Evolutionary conservation across 2,113 vertebrate species (phyloP), one percentile per base, ranked within the genome.

Genomic region (Neopipo cinnamomea): DNA sequence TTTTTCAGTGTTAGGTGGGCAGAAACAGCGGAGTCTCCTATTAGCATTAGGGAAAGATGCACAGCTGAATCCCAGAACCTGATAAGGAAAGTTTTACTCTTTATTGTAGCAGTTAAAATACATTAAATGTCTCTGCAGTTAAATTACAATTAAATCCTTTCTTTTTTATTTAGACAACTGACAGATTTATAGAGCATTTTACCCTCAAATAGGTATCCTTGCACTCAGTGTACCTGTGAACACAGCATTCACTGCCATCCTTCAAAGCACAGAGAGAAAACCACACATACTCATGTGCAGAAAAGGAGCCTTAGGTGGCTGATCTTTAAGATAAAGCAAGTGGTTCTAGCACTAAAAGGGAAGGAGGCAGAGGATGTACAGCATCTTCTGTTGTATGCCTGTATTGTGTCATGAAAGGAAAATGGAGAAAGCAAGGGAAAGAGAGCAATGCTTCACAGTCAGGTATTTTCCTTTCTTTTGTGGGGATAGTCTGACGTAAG

Each of bases 1-100:
- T 96, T 96, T 96, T 96, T 96, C 96, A 96, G 91, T 66, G 91
- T 96, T 96, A 96, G 91, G 80, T 93, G 83, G 81, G 80, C 77
- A 89, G 92, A 84, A 92, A 78, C 47, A 86, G 68, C 82, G 85
- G 25, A 88, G 25, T 80, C 7, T 93, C 37, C 80, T 76, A 93
- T 93, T 93, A 94, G 42, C 0, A 2, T 82, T 95, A 87, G 85
- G 76, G 61, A 81, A 92, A 50, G 62, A 80, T 79, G 58, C 82
- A 94, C 80, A 78, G 70, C 70, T 95, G 77, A 97, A 93, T 92
- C 46, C 62, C 80, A 93, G 49, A 67, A 76, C 31, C 76, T 58
- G 56, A 35, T 91, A 92, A 93, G 92, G 88, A 66, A 93, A 58
- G 80, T 74, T 80, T 96, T 95, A 78, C 91, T 90, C 82, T 85